A percentile compares a stretch with the other conserved stretches of the same genome.
phyloP scores from a whole-genome alignment of 2,797 vertebrate genomes.

The Chrosomus eos region DNA sequence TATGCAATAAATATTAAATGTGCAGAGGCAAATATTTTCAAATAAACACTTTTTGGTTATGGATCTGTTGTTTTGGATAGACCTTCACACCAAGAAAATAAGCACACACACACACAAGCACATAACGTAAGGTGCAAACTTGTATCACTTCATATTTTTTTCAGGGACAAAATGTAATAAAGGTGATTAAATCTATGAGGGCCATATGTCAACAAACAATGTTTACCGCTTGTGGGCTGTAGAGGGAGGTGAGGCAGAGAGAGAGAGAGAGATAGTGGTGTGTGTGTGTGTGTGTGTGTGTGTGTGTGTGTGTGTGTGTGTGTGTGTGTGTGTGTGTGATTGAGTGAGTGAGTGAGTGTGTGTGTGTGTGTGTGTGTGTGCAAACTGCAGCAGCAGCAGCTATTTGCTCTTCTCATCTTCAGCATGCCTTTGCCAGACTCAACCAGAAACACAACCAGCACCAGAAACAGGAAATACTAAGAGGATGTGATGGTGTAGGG shows the following conservation, averaged over 20 bases:
- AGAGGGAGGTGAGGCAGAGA: slow-evolving; percentile 54
- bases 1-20: slow-evolving; percentile 39
- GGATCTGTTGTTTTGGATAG: neutral
- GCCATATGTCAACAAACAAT: slow-evolving; percentile 62
- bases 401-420: slow-evolving; percentile 40
- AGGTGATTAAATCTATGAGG: slow-evolving; percentile 71
- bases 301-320: no score
- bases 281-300: no score
- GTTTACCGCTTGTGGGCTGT: slow-evolving; percentile 55
- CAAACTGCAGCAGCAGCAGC: slow-evolving; percentile 58
- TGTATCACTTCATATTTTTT: slow-evolving; percentile 32
- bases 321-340: no score
- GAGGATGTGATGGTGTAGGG: slow-evolving; percentile 69
- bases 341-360: no score
- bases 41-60: slow-evolving; percentile 19
- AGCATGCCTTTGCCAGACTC: slow-evolving; percentile 62
- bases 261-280: neutral
- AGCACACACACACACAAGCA: neutral
- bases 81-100: slow-evolving; percentile 1
- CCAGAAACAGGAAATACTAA: slow-evolving; percentile 78
- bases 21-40: neutral
- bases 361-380: no score
- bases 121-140: slow-evolving; percentile 22
- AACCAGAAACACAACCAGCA: no score
- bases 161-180: slow-evolving; percentile 56